Evolutionary conservation across 2,113 vertebrate genomes (phyloP).

Genomic region (Ibidorhyncha struthersii): DNA sequence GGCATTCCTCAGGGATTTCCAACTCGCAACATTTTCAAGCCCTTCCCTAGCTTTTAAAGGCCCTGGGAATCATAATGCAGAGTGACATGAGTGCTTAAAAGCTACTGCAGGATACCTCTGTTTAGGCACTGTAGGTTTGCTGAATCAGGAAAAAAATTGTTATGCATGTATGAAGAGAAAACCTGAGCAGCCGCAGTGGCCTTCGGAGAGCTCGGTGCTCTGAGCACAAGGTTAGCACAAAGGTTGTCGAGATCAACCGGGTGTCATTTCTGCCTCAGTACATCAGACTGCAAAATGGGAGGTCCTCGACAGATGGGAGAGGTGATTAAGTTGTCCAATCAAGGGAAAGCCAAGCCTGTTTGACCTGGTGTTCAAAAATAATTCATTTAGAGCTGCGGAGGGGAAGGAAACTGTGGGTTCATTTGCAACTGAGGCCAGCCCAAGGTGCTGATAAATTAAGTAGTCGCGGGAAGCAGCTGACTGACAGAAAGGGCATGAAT

Average conservation of each 20-base stretch:
- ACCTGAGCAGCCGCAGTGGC: not conserved
- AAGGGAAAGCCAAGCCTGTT: not conserved
- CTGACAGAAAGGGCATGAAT: not conserved
- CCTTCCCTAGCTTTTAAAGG: not conserved
- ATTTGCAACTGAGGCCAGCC: not conserved
- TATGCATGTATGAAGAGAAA: not conserved
- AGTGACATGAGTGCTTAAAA: not conserved
- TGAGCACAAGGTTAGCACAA: not conserved
- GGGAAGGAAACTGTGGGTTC: not conserved
- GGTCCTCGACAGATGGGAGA: not conserved
- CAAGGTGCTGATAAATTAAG: not conserved
- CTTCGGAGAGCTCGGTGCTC: accelerated
- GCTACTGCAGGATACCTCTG: not conserved
- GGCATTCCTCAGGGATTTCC: not conserved
- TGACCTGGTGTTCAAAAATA: not conserved
- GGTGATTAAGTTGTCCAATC: not conserved
- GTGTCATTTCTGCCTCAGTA: not conserved
- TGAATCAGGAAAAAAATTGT: not conserved
- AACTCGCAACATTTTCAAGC: not conserved
- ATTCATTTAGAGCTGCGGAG: not conserved
- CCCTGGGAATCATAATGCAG: not conserved
- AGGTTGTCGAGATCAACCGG: not conserved
- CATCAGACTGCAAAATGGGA: not conserved
- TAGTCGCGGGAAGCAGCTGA: not conserved
- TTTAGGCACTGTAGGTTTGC: not conserved